A percentile compares a stretch with the other conserved stretches of the same genome.
phyloP scores from a whole-genome alignment of 2,888 invertebrate genomes.

The Sarcophaga carnaria region DNA sequence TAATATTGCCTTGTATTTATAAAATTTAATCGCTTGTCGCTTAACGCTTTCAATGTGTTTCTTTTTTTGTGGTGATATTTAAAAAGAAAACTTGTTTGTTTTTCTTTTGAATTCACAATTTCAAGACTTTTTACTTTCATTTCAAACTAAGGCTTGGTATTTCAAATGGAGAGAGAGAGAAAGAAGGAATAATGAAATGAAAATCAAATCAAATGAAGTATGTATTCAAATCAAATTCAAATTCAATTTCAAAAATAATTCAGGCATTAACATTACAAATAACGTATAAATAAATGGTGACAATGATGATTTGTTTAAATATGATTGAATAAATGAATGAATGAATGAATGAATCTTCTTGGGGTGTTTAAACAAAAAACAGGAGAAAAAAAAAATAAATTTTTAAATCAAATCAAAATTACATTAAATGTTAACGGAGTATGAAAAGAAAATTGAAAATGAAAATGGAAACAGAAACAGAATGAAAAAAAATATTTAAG shows the following conservation, averaged over 20 bases:
- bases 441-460: constrained; percentile 39
- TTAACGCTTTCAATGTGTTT: background rate
- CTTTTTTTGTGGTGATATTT: background rate
- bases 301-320: constrained; percentile 28
- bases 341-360: background rate
- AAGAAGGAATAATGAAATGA: constrained; percentile 33
- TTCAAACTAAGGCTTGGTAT: background rate
- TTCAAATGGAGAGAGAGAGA: constrained; percentile 25
- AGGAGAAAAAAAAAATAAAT: constrained; percentile 27
- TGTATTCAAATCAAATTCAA: constrained; percentile 37
- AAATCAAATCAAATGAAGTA: constrained; percentile 17
- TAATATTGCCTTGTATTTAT: too few species aligned
- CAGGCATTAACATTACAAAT: constrained; percentile 52
- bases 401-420: constrained; percentile 53
- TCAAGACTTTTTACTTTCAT: constrained; percentile 44
- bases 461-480: background rate
- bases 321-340: constrained; percentile 36
- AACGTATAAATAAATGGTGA: constrained; percentile 5
- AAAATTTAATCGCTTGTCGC: background rate
- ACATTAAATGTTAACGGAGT: constrained; percentile 23
- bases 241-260: constrained; percentile 45
- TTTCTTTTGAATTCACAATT: constrained; percentile 50
- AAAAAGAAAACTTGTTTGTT: constrained; percentile 8
- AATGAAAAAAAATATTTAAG: constrained; percentile 72
- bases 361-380: constrained; percentile 35